Conservation (phyloP, 2,113 vertebrate genomes). For the Anarhynchus alexandrinus region DNA sequence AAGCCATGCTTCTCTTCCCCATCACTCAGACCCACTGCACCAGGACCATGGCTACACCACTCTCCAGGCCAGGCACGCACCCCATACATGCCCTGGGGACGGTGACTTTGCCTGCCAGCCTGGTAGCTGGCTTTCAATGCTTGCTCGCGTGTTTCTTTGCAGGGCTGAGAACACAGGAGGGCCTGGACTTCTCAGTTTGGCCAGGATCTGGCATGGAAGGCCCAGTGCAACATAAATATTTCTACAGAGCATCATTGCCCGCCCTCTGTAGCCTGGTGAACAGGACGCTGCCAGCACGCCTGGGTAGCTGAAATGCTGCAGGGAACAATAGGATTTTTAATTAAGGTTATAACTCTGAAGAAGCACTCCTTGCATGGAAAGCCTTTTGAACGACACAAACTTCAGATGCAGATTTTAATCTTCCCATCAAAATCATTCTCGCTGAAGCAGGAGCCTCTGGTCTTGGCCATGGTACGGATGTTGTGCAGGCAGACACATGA, state of each 20-base stretch:
- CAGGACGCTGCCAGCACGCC: background rate
- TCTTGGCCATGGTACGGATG: background rate
- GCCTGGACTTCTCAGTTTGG: background rate
- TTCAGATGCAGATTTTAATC: background rate
- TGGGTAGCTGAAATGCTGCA: background rate
- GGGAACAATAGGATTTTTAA: background rate
- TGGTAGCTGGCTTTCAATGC: background rate
- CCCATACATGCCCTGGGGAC: background rate
- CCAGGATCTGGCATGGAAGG: background rate
- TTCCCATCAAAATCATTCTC: background rate
- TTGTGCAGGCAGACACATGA: background rate
- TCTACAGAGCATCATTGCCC: background rate
- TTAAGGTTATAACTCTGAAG: background rate
- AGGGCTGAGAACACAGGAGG: background rate
- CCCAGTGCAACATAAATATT: background rate
- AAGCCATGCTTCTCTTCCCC: background rate
- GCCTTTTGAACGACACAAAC: background rate
- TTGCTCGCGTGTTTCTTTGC: background rate
- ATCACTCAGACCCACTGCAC: background rate
- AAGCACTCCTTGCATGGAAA: background rate
- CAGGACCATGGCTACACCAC: fast-evolving
- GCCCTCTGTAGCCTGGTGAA: background rate
- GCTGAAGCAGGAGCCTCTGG: background rate
- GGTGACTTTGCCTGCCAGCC: background rate
- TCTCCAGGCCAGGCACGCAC: fast-evolving